Conservation (phyloP, 1,140 invertebrate species). For the Lasioglossum albipes region DNA sequence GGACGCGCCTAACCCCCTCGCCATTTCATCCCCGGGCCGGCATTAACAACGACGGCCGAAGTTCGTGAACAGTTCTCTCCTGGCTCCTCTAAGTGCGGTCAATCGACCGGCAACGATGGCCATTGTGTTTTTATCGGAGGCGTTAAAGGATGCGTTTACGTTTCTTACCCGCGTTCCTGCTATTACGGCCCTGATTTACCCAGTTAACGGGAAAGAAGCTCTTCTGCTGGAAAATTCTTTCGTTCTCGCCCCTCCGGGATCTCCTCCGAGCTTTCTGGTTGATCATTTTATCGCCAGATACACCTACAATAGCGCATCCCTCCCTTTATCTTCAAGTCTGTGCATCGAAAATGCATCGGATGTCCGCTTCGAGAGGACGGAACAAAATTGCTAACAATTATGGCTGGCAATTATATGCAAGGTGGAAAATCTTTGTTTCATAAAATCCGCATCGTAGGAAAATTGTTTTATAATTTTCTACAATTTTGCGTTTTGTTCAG, state of each 20-base stretch:
- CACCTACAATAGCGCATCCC: too few species aligned
- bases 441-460: too few species aligned
- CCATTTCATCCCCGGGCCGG: conserved; percentile 7
- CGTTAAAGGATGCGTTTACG: conserved; percentile 72
- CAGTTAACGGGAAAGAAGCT: conserved; percentile 37
- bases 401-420: too few species aligned
- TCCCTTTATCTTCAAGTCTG: too few species aligned
- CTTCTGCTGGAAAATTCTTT: background rate
- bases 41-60: conserved; percentile 41
- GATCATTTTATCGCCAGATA: too few species aligned
- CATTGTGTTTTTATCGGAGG: conserved; percentile 69
- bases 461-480: too few species aligned
- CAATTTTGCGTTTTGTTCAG: too few species aligned
- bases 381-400: too few species aligned
- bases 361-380: too few species aligned
- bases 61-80: conserved; percentile 50
- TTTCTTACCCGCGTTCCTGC: conserved; percentile 44
- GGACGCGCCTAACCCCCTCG: conserved; percentile 9
- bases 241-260: background rate
- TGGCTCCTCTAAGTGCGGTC: conserved; percentile 66
- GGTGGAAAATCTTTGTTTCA: too few species aligned
- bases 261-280: too few species aligned
- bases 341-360: too few species aligned
- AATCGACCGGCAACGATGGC: conserved; percentile 74
- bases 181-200: conserved; percentile 39